A percentile compares a stretch with the other conserved stretches of the same genome.
These are phyloP conservation scores for Ephestia elutella DNA, from an alignment of 1,140 invertebrate genomes.

Conservation along the genomic window DNA sequence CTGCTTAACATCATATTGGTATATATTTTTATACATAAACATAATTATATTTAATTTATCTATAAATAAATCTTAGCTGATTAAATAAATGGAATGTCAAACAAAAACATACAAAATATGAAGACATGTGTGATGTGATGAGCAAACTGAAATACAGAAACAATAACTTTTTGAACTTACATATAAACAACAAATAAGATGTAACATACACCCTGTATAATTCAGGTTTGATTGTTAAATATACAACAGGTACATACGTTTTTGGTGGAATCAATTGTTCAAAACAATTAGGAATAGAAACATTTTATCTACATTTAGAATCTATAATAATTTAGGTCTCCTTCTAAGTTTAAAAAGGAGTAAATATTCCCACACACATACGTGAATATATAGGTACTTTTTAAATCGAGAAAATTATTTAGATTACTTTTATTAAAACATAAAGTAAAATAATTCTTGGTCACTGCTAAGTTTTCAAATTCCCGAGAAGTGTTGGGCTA, in stretches of 20 bases:
- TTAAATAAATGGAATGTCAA: no score
- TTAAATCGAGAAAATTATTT: no score
- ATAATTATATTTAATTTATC: not conserved
- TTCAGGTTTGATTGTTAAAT: not conserved
- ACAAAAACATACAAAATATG: no score
- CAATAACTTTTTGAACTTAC: not conserved
- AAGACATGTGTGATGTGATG: no score
- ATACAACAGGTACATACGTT: not conserved
- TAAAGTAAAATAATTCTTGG: no score
- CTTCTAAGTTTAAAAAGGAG: no score
- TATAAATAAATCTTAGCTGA: not conserved
- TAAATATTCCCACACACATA: no score
- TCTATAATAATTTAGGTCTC: no score
- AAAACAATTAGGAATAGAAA: not conserved
- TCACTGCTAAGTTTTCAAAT: no score
- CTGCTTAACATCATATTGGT: not conserved
- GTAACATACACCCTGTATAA: not conserved
- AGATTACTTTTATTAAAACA: no score
- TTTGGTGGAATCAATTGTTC: not conserved
- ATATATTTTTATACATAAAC: constrained; percentile 6
- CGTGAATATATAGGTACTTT: no score
- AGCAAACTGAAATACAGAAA: not conserved
- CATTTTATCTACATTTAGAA: not conserved
- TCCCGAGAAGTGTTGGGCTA: no score
- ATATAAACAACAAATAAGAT: not conserved